Evolutionary conservation across 2,888 invertebrate species (phyloP).

Genomic region (Zeuzera pyrina): DNA sequence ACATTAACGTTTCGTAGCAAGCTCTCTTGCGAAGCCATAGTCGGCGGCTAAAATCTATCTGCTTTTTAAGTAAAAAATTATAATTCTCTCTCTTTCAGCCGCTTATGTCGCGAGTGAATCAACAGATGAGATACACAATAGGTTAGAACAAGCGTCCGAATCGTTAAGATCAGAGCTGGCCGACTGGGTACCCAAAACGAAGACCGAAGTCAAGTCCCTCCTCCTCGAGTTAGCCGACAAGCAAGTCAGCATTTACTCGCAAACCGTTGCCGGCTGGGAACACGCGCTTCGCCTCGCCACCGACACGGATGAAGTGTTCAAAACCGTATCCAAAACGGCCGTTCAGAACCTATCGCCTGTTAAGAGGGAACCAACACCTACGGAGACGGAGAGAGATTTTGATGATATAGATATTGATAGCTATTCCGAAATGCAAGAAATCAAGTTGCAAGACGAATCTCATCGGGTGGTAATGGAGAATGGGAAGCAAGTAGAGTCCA

Average conservation of each 20-base stretch:
- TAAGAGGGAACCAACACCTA: constrained; percentile 28
- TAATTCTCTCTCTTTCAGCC: constrained; percentile 30
- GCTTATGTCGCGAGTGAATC: constrained; percentile 42
- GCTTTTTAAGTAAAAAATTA: too few species aligned
- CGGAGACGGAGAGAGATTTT: constrained; percentile 36
- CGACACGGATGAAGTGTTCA: constrained; percentile 43
- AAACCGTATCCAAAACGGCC: constrained; percentile 54
- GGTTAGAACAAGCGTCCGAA: constrained; percentile 57
- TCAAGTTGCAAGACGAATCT: background rate
- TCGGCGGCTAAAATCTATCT: too few species aligned
- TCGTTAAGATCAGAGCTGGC: constrained; percentile 46
- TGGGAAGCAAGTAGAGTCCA: constrained; percentile 6
- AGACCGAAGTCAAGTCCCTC: constrained; percentile 37
- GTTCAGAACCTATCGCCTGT: constrained; percentile 53
- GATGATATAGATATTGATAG: constrained; percentile 32
- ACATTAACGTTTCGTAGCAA: too few species aligned
- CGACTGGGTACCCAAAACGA: constrained; percentile 55
- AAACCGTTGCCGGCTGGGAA: constrained; percentile 45
- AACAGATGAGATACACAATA: constrained; percentile 49
- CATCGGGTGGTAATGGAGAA: too few species aligned
- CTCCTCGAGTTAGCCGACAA: constrained; percentile 45
- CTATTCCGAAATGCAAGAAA: constrained; percentile 20
- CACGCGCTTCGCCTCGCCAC: constrained; percentile 39
- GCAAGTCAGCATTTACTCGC: constrained; percentile 37
- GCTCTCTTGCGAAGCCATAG: too few species aligned